phyloP scores from a whole-genome alignment of 2,113 vertebrate genomes.

The Holacanthus passer region DNA sequence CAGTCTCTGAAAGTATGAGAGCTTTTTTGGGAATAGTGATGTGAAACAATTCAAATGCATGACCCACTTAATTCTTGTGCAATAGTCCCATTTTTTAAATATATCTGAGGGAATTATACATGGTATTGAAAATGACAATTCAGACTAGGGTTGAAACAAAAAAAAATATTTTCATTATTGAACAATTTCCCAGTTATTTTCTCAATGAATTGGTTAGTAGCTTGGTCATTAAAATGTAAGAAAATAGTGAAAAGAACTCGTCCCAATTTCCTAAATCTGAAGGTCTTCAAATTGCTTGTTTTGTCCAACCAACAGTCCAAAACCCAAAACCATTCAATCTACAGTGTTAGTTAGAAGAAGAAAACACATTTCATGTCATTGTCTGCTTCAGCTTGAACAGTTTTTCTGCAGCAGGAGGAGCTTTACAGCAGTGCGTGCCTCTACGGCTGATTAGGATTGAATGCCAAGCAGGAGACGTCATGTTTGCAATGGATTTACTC shows the following conservation, averaged over 20 bases:
- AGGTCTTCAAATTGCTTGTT: background rate
- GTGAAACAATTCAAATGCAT: slow-evolving; percentile 27
- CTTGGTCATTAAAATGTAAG: background rate
- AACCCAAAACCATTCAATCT: background rate
- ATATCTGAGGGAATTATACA: slow-evolving; percentile 9
- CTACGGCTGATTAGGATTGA: slow-evolving; percentile 45
- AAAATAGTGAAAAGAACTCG: background rate
- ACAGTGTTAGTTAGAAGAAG: no score
- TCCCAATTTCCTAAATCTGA: background rate
- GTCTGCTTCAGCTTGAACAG: background rate
- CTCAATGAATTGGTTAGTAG: background rate
- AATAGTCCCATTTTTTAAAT: background rate
- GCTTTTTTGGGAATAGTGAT: slow-evolving; percentile 7
- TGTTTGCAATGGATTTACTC: slow-evolving; percentile 45
- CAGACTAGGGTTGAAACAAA: background rate
- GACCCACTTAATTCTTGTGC: background rate
- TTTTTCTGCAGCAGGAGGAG: slow-evolving; percentile 23
- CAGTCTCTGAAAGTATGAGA: slow-evolving; percentile 10
- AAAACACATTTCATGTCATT: background rate
- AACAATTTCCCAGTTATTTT: background rate
- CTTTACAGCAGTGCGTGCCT: slow-evolving; percentile 22
- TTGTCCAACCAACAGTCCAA: background rate
- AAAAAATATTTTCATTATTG: background rate
- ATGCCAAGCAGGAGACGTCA: slow-evolving; percentile 32
- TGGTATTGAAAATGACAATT: background rate